Conservation (phyloP, 2,797 vertebrate species). For the Sebastolobus altivelis region DNA sequence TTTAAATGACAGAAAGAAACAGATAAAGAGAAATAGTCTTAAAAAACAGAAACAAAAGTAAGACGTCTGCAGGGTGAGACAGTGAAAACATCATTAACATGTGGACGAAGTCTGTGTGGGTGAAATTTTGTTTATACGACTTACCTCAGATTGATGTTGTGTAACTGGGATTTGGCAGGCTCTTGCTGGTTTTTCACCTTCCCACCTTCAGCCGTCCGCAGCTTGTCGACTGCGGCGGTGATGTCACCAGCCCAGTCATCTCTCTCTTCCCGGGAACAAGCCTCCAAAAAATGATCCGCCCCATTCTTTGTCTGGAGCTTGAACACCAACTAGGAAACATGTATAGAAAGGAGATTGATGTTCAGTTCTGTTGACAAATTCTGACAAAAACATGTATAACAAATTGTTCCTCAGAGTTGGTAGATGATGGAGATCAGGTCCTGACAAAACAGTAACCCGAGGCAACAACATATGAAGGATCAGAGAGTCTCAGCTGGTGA, state of each 20-base stretch:
- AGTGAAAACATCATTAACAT: background rate
- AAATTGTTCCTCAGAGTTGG: background rate
- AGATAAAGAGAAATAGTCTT: rapidly evolving
- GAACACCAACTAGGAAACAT: constrained; percentile 87
- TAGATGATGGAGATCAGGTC: constrained; percentile 23
- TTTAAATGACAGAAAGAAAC: constrained; percentile 57
- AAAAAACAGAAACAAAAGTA: background rate
- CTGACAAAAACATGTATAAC: background rate
- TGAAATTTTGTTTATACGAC: background rate
- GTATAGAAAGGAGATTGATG: background rate
- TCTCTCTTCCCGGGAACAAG: constrained; percentile 92
- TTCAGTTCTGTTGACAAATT: background rate
- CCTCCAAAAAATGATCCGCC: constrained; percentile 92
- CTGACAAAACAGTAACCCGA: constrained; percentile 47
- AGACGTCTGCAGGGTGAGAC: background rate
- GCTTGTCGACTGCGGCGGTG: constrained; percentile 84
- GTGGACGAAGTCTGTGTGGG: no score
- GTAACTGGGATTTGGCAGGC: constrained; percentile 59
- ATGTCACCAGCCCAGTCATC: constrained; percentile 94
- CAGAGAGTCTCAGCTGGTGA: background rate
- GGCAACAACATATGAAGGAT: constrained; percentile 35
- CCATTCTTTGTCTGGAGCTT: constrained; percentile 89
- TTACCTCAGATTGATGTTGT: constrained; percentile 91
- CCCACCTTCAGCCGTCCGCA: constrained; percentile 73
- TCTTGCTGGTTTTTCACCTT: constrained; percentile 12